These are phyloP conservation scores for Triplophysa yarkandensis DNA, from an alignment of 2,797 vertebrate species.

Conservation along the genomic window DNA sequence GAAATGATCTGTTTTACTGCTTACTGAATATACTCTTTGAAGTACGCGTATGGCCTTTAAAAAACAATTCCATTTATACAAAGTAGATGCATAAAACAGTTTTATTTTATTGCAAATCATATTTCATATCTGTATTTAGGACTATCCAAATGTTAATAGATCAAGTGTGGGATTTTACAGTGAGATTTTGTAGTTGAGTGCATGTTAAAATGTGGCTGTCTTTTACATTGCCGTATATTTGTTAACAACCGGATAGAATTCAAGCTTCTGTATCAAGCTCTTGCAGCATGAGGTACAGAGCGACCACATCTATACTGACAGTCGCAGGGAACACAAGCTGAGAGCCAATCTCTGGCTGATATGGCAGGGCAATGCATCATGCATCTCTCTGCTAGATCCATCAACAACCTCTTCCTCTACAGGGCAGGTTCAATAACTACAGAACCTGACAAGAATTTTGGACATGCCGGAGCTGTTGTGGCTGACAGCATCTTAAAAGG, in stretches of 20 bases:
- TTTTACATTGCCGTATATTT: conserved; percentile 22
- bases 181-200: not conserved
- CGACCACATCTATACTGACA: conserved; percentile 43
- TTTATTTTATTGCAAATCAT: not conserved
- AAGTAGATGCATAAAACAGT: not conserved
- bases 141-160: not conserved
- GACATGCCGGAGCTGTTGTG: conserved; percentile 12
- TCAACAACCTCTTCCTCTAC: conserved; percentile 3
- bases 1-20: too few relatives aligned
- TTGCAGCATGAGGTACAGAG: conserved; percentile 33
- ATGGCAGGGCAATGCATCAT: conserved; percentile 35
- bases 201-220: not conserved
- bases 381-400: conserved; percentile 17
- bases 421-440: conserved; percentile 25
- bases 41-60: not conserved
- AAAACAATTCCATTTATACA: too few relatives aligned
- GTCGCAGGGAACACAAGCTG: conserved; percentile 12
- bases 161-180: not conserved
- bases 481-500: not conserved
- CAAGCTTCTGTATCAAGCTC: conserved; percentile 9
- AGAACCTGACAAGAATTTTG: conserved; percentile 18
- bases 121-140: not conserved
- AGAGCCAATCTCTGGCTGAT: conserved; percentile 38
- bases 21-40: not conserved
- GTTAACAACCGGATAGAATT: conserved; percentile 3